Base-by-base conservation (phyloP, 2,113 vertebrate species). In the Eublepharis macularius region DNA sequence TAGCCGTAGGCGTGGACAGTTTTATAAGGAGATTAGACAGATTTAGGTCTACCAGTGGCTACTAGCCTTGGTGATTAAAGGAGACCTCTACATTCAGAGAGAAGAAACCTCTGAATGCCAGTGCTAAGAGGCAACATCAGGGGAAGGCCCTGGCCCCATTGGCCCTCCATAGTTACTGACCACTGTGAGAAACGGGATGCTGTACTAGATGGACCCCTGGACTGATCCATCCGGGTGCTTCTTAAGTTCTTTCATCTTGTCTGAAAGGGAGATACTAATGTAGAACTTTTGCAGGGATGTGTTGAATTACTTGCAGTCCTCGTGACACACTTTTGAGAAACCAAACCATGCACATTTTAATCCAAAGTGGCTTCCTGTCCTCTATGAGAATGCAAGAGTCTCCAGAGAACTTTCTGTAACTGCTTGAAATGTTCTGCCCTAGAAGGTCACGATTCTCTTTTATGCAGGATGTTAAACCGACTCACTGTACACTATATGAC, bases 291-390 rank as follows among this genome's bases (percentile, higher is more conserved):
- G 10, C 51, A 78, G 54, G 54, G 51, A 26, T 12, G 32, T 43
- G 29, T 79, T 36, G 54, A 63, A 43, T 60, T 65, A 17, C 45
- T n/a, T 65, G 6, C 14, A 17, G 26, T 36, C 13, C 41, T 76
- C 29, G 0, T 47, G 74, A 83, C 75, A 0, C 36, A 45, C 66
- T 21, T 51, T 41, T 66, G 41, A 36, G 72, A 63, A 65, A 65
- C 19, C 19, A 41, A 43, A 83, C 24, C 21, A 65, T 0, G 0
- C 34, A 60, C 32, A 1, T 82, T 80, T 63, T n/a, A 1, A 1
- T 82, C 39, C 0, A 0, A 2, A 2, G 1, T 0, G 1, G n/a
- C 6, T 87, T 76, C 34, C 0, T 0, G 9, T 49, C 6, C 1
- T 11, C 34, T 14, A 0, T 1, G 14, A 9, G 29, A 7, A 0